phyloP scores from a whole-genome alignment of 2,888 invertebrate species.

The Apodemia mormo region DNA sequence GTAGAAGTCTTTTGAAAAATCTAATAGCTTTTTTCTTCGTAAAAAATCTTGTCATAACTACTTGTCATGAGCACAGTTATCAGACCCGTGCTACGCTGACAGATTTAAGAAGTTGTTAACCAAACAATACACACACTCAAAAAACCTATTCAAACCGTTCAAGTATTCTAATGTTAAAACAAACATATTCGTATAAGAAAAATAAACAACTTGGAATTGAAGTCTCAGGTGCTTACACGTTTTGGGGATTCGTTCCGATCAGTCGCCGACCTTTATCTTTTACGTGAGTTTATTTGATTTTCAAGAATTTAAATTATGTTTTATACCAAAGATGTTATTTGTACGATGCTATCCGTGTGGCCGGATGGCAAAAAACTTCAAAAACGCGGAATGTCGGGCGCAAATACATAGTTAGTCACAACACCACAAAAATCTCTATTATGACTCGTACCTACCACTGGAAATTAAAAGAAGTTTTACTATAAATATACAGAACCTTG shows the following conservation, averaged over 20 bases:
- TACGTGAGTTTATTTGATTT: background rate
- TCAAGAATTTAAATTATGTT: background rate
- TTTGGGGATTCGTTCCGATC: background rate
- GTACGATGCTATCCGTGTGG: too few relatives aligned
- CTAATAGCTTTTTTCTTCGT: background rate
- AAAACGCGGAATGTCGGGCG: too few relatives aligned
- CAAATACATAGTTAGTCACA: too few relatives aligned
- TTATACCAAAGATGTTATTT: too few relatives aligned
- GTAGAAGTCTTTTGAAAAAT: background rate
- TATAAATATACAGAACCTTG: conserved; percentile 10
- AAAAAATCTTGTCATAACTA: background rate
- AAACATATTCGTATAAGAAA: conserved; percentile 19
- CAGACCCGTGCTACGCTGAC: conserved; percentile 23
- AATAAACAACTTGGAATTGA: conserved; percentile 3
- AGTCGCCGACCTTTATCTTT: background rate
- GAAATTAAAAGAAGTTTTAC: conserved; percentile 15
- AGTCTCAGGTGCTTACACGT: conserved; percentile 13
- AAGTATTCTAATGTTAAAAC: conserved; percentile 22
- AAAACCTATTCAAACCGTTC: conserved; percentile 18
- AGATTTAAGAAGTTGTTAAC: conserved; percentile 24
- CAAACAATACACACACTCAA: conserved; percentile 22
- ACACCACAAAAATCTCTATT: too few relatives aligned
- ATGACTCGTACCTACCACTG: background rate
- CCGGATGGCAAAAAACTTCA: too few relatives aligned
- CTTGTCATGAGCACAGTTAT: conserved; percentile 6